Conservation (phyloP, 2,888 invertebrate species). For the Eupithecia subumbrata region DNA sequence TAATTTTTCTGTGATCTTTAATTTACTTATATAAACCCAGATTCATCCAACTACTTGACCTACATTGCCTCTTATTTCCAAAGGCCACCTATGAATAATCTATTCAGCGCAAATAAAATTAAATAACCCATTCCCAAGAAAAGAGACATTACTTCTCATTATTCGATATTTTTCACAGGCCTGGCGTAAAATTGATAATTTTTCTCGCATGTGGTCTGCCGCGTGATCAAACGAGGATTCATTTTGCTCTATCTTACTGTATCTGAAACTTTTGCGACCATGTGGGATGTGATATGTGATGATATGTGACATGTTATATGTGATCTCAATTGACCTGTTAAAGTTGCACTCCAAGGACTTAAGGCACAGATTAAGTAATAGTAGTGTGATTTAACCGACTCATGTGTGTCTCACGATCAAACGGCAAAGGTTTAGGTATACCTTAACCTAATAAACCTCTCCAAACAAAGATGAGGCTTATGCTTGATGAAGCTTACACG, state of each 20-base stretch:
- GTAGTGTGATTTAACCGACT: background rate
- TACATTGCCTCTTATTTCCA: background rate
- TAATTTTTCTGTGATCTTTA: background rate
- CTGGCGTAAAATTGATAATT: conserved; percentile 32
- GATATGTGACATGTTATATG: too few relatives aligned
- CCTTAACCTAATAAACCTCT: too few relatives aligned
- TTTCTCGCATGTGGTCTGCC: background rate
- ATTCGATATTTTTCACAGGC: conserved; percentile 18
- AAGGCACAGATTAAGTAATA: too few relatives aligned
- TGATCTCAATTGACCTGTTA: too few relatives aligned
- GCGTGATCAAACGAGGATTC: background rate
- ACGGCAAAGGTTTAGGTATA: background rate
- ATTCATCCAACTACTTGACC: background rate
- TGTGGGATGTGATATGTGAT: too few relatives aligned
- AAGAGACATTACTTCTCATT: conserved; percentile 13
- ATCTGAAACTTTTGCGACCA: background rate
- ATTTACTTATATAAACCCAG: background rate
- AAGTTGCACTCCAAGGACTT: too few relatives aligned
- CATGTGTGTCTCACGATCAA: background rate
- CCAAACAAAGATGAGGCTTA: too few relatives aligned
- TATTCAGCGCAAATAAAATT: conserved; percentile 9
- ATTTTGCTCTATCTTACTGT: background rate
- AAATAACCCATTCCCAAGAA: conserved; percentile 21
- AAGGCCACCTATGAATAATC: conserved; percentile 4
- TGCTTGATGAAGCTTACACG: too few relatives aligned